Evolutionary conservation across 2,888 invertebrate genomes (phyloP).

Genomic region (Elmis aenea): DNA sequence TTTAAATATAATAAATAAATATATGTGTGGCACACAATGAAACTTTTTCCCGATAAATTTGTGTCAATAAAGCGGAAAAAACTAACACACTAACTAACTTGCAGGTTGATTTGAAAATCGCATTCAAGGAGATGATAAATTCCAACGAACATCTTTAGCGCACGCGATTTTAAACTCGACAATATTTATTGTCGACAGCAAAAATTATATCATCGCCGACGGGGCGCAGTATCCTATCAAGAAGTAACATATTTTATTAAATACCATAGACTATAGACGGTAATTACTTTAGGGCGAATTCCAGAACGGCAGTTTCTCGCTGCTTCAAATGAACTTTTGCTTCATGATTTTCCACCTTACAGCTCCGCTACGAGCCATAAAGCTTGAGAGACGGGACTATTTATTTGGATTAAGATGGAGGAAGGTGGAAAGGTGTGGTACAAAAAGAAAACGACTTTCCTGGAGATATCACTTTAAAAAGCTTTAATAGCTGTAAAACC

Average conservation of each 20-base stretch:
- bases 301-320: slow-evolving; percentile 11
- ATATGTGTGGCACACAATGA: too few species aligned
- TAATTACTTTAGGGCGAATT: slow-evolving; percentile 17
- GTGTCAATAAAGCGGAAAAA: too few species aligned
- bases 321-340: slow-evolving; percentile 22
- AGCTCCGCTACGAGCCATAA: slow-evolving; percentile 16
- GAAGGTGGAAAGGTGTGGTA: slow-evolving; percentile 11
- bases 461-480: slow-evolving; percentile 19
- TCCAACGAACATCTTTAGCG: too few species aligned
- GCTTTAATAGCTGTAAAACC: slow-evolving; percentile 16
- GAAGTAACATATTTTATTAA: slow-evolving; percentile 28
- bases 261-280: slow-evolving; percentile 18
- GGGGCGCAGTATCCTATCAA: too few species aligned
- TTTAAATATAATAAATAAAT: too few species aligned
- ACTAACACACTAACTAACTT: too few species aligned
- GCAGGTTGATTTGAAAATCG: too few species aligned
- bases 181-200: too few species aligned
- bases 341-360: slow-evolving; percentile 14
- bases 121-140: too few species aligned
- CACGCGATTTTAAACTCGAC: too few species aligned
- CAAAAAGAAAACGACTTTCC: slow-evolving; percentile 19
- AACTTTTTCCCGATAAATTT: too few species aligned
- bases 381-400: slow-evolving; percentile 17
- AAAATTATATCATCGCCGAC: too few species aligned
- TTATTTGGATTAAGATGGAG: slow-evolving; percentile 22